Percentiles rank a stretch among this genome's conserved stretches.
These are phyloP conservation scores for Drosophila asahinai DNA, from an alignment of 1,140 invertebrate species.

Conservation along the genomic window DNA sequence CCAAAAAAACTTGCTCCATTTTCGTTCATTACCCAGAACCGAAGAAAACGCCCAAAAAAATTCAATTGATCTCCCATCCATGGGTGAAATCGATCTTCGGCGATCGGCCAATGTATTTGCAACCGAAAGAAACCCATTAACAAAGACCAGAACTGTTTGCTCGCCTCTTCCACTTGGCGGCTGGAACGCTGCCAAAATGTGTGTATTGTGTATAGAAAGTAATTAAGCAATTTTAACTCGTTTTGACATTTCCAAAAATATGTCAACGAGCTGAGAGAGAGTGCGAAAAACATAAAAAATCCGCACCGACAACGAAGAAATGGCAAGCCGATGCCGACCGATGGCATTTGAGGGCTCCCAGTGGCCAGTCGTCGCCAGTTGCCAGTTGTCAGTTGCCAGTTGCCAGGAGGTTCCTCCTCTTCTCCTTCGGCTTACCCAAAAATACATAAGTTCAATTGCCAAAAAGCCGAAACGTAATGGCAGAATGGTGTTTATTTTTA, in stretches of 20 bases:
- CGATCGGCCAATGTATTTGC: constrained; percentile 26
- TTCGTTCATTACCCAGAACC: constrained; percentile 5
- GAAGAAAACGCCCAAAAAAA: constrained; percentile 14
- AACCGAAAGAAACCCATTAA: constrained; percentile 20
- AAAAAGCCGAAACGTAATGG: constrained; percentile 57
- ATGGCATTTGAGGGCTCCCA: constrained; percentile 57
- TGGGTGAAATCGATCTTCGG: constrained; percentile 52
- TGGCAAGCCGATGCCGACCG: constrained; percentile 68
- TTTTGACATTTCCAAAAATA: constrained; percentile 84
- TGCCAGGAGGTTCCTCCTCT: constrained; percentile 46
- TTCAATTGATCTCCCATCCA: constrained; percentile 38
- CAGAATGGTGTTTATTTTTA: constrained; percentile 71
- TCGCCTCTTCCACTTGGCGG: constrained; percentile 16
- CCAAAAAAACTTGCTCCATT: background rate
- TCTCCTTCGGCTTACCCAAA: constrained; percentile 11
- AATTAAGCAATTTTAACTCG: constrained; percentile 75
- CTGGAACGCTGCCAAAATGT: constrained; percentile 60
- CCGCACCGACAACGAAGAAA: constrained; percentile 26
- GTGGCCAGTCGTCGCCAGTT: constrained; percentile 20
- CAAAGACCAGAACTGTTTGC: constrained; percentile 44
- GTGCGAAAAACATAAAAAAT: constrained; percentile 56
- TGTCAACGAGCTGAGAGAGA: constrained; percentile 65
- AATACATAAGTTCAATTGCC: constrained; percentile 53
- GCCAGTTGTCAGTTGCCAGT: constrained; percentile 11
- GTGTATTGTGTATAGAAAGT: constrained; percentile 60